Evolutionary conservation across 2,797 vertebrate species (phyloP), one percentile per base, ranked within the genome.

Genomic region (Labroides dimidiatus): DNA sequence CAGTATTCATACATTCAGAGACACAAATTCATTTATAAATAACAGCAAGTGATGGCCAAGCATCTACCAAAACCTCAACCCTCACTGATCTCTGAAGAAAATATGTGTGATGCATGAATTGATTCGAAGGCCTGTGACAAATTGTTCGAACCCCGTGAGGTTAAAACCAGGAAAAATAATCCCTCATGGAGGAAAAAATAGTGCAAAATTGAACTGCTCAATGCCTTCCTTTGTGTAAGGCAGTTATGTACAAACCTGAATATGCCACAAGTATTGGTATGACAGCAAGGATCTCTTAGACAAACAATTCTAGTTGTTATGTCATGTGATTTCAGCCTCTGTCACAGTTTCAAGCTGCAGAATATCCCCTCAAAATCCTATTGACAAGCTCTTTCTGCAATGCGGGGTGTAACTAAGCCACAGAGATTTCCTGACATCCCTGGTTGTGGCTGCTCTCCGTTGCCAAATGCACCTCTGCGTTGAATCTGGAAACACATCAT

Each of bases 401-500:
- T 67, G 77, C 27, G 67, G 52, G 62, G 69, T 77, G 75, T 79
- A 72, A 52, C 74, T 73, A 78, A 88, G 81, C 85, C 75, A 52
- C 49, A 50, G 75, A 83, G 75, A 79, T 87, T 82, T 70, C 75
- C 70, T 54, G 55, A 78, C 75, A 84, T 72, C 75, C 65, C 64
- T 51, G 68, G 70, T 51, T 84, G 75, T 67, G 62, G 66, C n/a
- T 37, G 53, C 68, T 68, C 66, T 57, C 80, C 36, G 62, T 59
- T 81, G 88, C 87, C 90, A 89, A 85, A 60, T 77, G 82, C 82
- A 87, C 85, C 83, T 89, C 88, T 84, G 86, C 88, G 79, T 86
- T 86, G 72, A 89, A 82, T 84, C 78, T 78, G 56, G 62, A 63
- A 80, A 73, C 82, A 87, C 73, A 85, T 81, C 71, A 69, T 50